Conservation (phyloP, 2,113 vertebrate genomes). For the Neogale vison region DNA sequence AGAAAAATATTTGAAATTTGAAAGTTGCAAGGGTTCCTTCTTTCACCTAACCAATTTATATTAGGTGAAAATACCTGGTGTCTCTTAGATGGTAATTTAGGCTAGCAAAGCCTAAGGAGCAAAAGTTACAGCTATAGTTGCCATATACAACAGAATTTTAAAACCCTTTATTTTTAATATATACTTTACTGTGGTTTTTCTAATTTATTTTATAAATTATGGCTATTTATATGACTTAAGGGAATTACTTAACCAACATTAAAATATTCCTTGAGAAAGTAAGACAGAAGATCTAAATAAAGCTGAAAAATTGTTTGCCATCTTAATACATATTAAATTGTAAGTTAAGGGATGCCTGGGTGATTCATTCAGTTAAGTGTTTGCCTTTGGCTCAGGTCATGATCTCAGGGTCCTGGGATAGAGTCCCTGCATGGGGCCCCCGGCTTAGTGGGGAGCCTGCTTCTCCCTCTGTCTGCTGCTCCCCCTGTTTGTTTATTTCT, state of each 20-base stretch:
- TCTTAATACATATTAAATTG: neutral
- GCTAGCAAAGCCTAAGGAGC: neutral
- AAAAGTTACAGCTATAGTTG: neutral
- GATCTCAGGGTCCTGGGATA: too few relatives aligned
- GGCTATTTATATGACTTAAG: neutral
- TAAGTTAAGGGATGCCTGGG: too few relatives aligned
- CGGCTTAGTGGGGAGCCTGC: too few relatives aligned
- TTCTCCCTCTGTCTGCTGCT: too few relatives aligned
- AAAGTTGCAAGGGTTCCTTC: neutral
- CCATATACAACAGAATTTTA: neutral
- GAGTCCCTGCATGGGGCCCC: too few relatives aligned
- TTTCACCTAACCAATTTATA: neutral
- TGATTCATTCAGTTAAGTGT: too few relatives aligned
- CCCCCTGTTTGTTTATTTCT: too few relatives aligned
- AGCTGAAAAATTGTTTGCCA: neutral
- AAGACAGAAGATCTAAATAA: neutral
- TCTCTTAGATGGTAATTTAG: neutral
- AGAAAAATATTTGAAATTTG: neutral
- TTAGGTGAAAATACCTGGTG: neutral
- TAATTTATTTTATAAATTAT: neutral
- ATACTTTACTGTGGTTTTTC: neutral
- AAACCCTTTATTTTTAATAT: neutral
- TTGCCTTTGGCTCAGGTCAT: too few relatives aligned
- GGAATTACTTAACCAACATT: neutral
- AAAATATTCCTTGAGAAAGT: neutral